These are phyloP conservation scores for Pegea sp. DNA, from an alignment of 23 tunicate genomes.

Conservation along the genomic window DNA sequence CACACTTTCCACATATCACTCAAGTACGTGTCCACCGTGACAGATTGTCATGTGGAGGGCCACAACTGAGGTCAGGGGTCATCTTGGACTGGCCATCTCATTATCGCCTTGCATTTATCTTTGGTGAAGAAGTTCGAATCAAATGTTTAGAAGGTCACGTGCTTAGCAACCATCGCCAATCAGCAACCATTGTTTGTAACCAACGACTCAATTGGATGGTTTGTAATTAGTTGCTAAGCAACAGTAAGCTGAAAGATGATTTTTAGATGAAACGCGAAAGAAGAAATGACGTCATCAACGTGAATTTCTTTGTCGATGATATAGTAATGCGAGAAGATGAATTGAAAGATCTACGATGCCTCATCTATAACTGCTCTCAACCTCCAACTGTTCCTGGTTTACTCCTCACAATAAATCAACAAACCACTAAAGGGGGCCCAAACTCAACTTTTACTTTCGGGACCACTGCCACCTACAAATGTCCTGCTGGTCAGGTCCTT, in stretches of 20 bases:
- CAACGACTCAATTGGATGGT: conserved; percentile 46
- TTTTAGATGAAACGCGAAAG: conserved; percentile 1
- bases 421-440: not conserved
- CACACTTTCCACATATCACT: too few relatives aligned
- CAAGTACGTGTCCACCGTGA: too few relatives aligned
- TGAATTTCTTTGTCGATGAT: conserved; percentile 11
- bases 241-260: not conserved
- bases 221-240: not conserved
- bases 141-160: conserved; percentile 27
- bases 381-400: conserved; percentile 32
- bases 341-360: conserved; percentile 7
- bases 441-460: conserved; percentile 5
- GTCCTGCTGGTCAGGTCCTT: conserved; percentile 24
- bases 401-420: not conserved
- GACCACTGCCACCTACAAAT: conserved; percentile 15
- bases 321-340: conserved; percentile 10
- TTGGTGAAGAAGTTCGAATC: too few relatives aligned
- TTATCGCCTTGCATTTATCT: too few relatives aligned
- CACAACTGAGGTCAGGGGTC: too few relatives aligned
- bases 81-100: too few relatives aligned
- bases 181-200: conserved; percentile 27
- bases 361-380: conserved; percentile 7
- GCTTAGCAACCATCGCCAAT: conserved; percentile 6
- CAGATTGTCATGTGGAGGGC: too few relatives aligned
- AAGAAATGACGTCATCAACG: not conserved